Conservation (phyloP, 2,888 invertebrate genomes). For the Drosophila recens region DNA sequence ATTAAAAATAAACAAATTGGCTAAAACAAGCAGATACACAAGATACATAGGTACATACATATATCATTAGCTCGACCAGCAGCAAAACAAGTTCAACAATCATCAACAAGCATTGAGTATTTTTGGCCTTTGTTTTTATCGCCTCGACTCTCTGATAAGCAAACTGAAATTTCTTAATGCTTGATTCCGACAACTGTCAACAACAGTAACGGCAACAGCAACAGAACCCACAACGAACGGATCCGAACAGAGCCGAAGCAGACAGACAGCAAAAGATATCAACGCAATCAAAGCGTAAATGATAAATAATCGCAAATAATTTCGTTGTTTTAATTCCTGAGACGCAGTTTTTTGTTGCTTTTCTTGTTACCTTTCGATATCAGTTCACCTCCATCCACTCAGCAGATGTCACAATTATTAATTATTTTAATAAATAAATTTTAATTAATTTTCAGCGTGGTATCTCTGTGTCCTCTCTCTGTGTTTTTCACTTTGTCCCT, state of each 20-base stretch:
- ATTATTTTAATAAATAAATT: slow-evolving; percentile 14
- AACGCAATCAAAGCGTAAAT: slow-evolving; percentile 71
- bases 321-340: slow-evolving; percentile 43
- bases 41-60: not conserved
- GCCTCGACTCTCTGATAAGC: slow-evolving; percentile 38
- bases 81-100: not conserved
- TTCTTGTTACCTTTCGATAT: slow-evolving; percentile 21
- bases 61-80: not conserved
- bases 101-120: slow-evolving; percentile 4
- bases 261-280: slow-evolving; percentile 45
- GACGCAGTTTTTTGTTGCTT: slow-evolving; percentile 53
- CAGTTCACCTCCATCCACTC: not conserved
- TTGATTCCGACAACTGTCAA: slow-evolving; percentile 53
- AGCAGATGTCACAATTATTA: slow-evolving; percentile 25
- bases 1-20: slow-evolving; percentile 47
- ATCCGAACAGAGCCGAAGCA: not conserved
- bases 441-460: slow-evolving; percentile 26
- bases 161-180: slow-evolving; percentile 44
- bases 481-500: not conserved
- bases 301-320: slow-evolving; percentile 76
- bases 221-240: not conserved
- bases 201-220: slow-evolving; percentile 29
- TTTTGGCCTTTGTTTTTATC: slow-evolving; percentile 37
- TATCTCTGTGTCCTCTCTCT: not conserved
- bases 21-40: slow-evolving; percentile 13